A percentile compares a stretch with the other conserved stretches of the same genome.
Conservation (phyloP, 1,140 invertebrate genomes). For the Pantala flavescens region DNA sequence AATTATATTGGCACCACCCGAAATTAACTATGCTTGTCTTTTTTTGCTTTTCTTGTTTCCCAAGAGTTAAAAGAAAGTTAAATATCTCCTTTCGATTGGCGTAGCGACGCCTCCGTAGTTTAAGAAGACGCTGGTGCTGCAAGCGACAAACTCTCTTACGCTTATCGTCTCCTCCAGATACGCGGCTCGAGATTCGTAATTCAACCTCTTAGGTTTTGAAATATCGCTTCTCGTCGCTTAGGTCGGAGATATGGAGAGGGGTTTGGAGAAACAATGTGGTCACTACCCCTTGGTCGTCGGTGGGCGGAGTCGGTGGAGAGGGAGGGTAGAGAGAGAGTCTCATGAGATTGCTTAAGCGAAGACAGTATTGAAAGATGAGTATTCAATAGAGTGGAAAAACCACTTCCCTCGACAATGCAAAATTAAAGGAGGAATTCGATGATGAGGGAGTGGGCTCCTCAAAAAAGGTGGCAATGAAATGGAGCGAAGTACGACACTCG, state of each 20-base stretch:
- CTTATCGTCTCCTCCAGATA: too few species aligned
- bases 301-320: background rate
- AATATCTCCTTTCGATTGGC: too few species aligned
- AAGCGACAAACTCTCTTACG: too few species aligned
- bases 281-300: background rate
- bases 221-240: too few species aligned
- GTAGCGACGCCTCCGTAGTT: too few species aligned
- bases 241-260: background rate
- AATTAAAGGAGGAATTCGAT: slow-evolving; percentile 10
- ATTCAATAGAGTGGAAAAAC: slow-evolving; percentile 10
- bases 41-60: too few species aligned
- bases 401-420: background rate
- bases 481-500: background rate
- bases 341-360: background rate
- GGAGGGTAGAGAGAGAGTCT: background rate
- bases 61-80: too few species aligned
- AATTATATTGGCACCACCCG: too few species aligned
- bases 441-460: background rate
- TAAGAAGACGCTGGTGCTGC: too few species aligned
- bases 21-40: too few species aligned
- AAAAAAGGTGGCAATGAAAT: background rate
- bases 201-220: too few species aligned
- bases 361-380: background rate
- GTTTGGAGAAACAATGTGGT: background rate
- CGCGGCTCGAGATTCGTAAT: too few species aligned